These are phyloP conservation scores for Acanthacorydalis orientalis DNA, from an alignment of 2,888 invertebrate genomes.

Conservation along the genomic window DNA sequence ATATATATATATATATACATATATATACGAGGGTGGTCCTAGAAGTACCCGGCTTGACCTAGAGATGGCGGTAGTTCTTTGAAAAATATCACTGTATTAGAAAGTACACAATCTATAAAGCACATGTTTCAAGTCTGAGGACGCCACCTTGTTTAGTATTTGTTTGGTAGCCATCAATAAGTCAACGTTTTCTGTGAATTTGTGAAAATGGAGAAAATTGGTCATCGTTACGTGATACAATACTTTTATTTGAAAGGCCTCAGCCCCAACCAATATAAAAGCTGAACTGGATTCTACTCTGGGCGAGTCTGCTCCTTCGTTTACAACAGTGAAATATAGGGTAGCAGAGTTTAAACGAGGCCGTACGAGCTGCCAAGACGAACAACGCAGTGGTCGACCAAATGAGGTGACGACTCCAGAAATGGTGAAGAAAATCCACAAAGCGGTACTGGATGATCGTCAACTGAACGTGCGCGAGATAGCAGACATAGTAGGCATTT, in stretches of 20 bases:
- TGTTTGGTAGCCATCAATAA: slow-evolving; percentile 6
- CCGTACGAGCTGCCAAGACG: not conserved
- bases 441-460: slow-evolving; percentile 7
- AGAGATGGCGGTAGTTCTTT: not conserved
- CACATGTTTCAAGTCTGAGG: slow-evolving; percentile 2
- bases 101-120: slow-evolving; percentile 1
- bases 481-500: not conserved
- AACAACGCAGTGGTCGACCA: slow-evolving; percentile 9
- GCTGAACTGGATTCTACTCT: slow-evolving; percentile 13
- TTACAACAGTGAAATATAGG: slow-evolving; percentile 7
- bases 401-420: slow-evolving; percentile 4
- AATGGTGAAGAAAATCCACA: slow-evolving; percentile 10
- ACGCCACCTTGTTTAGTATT: slow-evolving; percentile 4
- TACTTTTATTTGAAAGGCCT: slow-evolving; percentile 9
- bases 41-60: not conserved
- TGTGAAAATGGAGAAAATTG: slow-evolving; percentile 6
- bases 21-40: not conserved
- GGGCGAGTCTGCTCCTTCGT: slow-evolving; percentile 12
- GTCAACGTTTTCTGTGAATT: slow-evolving; percentile 4
- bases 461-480: slow-evolving; percentile 1
- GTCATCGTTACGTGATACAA: slow-evolving; percentile 8
- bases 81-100: not conserved
- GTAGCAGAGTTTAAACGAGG: slow-evolving; percentile 9
- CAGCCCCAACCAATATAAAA: slow-evolving; percentile 12
- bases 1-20: too few relatives aligned